A percentile compares a stretch with the other conserved stretches of the same genome.
Evolutionary conservation across 2,888 invertebrate genomes (phyloP).

Genomic region (Melangyna quadrimaculata): DNA sequence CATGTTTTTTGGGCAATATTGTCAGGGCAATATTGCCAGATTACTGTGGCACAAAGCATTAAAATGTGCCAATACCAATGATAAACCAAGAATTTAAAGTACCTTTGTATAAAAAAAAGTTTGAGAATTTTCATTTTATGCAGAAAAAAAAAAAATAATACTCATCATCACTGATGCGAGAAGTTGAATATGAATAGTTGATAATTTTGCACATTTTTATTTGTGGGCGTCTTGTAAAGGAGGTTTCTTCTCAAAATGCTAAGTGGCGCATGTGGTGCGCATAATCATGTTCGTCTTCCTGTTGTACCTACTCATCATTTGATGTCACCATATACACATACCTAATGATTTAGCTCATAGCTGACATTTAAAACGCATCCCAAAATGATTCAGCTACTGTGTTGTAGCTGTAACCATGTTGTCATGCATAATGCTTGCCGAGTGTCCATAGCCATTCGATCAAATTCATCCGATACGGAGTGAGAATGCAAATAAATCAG

Average conservation of each 20-base stretch:
- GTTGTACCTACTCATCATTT: conserved; percentile 33
- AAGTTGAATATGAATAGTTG: conserved; percentile 1
- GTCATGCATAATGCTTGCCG: not conserved
- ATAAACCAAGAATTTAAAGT: too few relatives aligned
- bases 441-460: conserved; percentile 22
- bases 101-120: too few relatives aligned
- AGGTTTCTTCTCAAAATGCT: conserved; percentile 40
- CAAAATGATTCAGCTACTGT: conserved; percentile 52
- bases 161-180: not conserved
- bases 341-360: not conserved
- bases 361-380: conserved; percentile 50
- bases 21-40: too few relatives aligned
- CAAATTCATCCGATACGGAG: conserved; percentile 49
- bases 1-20: too few relatives aligned
- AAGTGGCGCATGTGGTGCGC: conserved; percentile 54
- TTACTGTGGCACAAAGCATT: too few relatives aligned
- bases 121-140: too few relatives aligned
- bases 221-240: conserved; percentile 45
- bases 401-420: conserved; percentile 8
- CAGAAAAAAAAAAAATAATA: not conserved
- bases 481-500: conserved; percentile 71
- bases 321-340: not conserved
- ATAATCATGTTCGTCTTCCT: conserved; percentile 27
- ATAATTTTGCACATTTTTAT: not conserved
- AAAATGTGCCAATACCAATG: too few relatives aligned